Conservation (phyloP, 2,797 vertebrate genomes). For the Esox masquinongy region DNA sequence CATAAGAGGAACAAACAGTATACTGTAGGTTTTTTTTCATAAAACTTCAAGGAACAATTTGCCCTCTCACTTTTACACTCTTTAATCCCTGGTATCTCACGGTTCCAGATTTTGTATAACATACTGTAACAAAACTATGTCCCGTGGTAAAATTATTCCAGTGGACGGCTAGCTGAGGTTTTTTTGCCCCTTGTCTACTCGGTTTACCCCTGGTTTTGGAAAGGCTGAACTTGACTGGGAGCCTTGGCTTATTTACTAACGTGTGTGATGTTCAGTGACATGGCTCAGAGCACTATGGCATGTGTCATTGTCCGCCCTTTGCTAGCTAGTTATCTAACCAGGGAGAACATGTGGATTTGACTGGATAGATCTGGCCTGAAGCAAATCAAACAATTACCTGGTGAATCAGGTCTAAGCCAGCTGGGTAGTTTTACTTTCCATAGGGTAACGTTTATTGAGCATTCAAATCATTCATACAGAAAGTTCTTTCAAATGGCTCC, state of each 20-base stretch:
- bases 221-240: constrained; percentile 61
- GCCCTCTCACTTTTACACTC: not conserved
- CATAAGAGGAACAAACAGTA: not conserved
- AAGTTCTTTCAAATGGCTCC: not conserved
- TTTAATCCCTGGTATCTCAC: not conserved
- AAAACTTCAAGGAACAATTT: not conserved
- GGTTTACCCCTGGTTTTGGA: constrained; percentile 61
- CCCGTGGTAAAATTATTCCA: constrained; percentile 47
- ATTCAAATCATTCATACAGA: not conserved
- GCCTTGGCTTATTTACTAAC: constrained; percentile 62
- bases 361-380: constrained; percentile 1
- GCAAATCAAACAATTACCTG: not conserved
- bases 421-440: not conserved
- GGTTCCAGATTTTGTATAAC: constrained; percentile 27
- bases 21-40: not conserved
- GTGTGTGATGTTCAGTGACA: constrained; percentile 70
- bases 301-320: constrained; percentile 70
- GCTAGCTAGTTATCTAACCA: constrained; percentile 36
- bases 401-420: not conserved
- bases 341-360: constrained; percentile 3
- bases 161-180: constrained; percentile 30
- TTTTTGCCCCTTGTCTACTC: constrained; percentile 54
- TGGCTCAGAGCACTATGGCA: constrained; percentile 59
- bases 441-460: not conserved
- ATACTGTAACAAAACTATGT: constrained; percentile 27